Evolutionary conservation across 2,888 invertebrate genomes (phyloP).

Genomic region (Temnothorax rugatulus): DNA sequence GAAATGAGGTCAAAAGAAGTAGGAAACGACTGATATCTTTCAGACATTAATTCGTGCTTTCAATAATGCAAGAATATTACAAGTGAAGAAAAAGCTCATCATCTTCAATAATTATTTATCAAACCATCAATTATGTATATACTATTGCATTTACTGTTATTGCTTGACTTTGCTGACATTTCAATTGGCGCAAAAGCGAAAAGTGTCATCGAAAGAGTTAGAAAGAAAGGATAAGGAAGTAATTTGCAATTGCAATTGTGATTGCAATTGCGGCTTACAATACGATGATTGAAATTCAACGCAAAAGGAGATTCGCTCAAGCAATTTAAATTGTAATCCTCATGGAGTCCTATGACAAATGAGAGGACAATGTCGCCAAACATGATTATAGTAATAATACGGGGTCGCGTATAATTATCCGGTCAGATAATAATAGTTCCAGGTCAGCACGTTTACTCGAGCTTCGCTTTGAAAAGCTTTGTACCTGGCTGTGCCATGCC

Average conservation of each 20-base stretch:
- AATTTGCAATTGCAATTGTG: neutral
- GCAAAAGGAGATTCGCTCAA: neutral
- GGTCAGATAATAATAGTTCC: conserved; percentile 66
- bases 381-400: conserved; percentile 66
- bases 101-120: neutral
- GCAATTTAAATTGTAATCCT: conserved; percentile 35
- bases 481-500: conserved; percentile 47
- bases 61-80: neutral
- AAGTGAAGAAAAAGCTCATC: neutral
- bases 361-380: conserved; percentile 40
- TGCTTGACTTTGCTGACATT: neutral
- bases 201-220: neutral
- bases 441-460: conserved; percentile 60
- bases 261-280: neutral
- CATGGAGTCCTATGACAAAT: conserved; percentile 17
- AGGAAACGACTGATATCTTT: neutral
- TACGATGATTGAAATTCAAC: conserved; percentile 1
- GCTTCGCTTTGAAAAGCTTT: conserved; percentile 57
- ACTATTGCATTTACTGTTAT: neutral
- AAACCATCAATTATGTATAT: neutral
- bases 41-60: neutral
- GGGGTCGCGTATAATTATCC: conserved; percentile 64
- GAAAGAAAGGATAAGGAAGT: neutral
- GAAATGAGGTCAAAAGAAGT: conserved; percentile 62
- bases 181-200: neutral